A percentile compares a stretch with the other conserved stretches of the same genome.
These are phyloP conservation scores for Epistrophella euchroma DNA, from an alignment of 2,888 invertebrate species.

Conservation along the genomic window DNA sequence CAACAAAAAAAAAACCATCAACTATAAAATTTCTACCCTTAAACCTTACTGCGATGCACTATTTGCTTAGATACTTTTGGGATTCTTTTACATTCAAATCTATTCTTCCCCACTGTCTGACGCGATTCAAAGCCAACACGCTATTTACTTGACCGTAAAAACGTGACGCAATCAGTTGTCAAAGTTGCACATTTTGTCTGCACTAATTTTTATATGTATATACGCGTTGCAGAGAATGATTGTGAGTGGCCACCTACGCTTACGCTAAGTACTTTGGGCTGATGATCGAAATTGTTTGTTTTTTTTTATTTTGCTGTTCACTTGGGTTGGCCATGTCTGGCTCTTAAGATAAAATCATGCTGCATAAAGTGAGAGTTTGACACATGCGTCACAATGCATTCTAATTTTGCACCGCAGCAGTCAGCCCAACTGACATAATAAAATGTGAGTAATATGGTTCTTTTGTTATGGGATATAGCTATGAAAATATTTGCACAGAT, in stretches of 20 bases:
- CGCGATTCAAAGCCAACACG: not conserved
- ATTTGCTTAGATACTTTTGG: too few relatives aligned
- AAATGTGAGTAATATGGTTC: constrained; percentile 14
- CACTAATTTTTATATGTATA: constrained; percentile 15
- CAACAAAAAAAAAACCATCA: too few relatives aligned
- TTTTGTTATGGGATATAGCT: not conserved
- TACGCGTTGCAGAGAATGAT: not conserved
- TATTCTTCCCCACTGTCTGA: not conserved
- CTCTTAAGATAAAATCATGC: constrained; percentile 16
- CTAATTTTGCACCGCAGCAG: constrained; percentile 10
- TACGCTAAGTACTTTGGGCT: constrained; percentile 51
- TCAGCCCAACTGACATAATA: constrained; percentile 23
- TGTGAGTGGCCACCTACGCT: constrained; percentile 61
- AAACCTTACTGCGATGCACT: too few relatives aligned
- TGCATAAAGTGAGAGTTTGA: constrained; percentile 32
- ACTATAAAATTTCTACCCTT: too few relatives aligned
- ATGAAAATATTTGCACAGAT: not conserved
- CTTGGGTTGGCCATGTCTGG: constrained; percentile 31
- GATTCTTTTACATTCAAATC: too few relatives aligned
- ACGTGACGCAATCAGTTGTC: constrained; percentile 59
- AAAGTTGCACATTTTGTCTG: constrained; percentile 49
- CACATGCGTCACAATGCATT: constrained; percentile 57
- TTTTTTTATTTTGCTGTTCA: too few relatives aligned
- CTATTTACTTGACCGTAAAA: constrained; percentile 31
- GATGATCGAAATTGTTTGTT: constrained; percentile 17